Evolutionary conservation across 2,113 vertebrate genomes (phyloP), one percentile per base, ranked within the genome.

Genomic region (Eolophus roseicapilla): DNA sequence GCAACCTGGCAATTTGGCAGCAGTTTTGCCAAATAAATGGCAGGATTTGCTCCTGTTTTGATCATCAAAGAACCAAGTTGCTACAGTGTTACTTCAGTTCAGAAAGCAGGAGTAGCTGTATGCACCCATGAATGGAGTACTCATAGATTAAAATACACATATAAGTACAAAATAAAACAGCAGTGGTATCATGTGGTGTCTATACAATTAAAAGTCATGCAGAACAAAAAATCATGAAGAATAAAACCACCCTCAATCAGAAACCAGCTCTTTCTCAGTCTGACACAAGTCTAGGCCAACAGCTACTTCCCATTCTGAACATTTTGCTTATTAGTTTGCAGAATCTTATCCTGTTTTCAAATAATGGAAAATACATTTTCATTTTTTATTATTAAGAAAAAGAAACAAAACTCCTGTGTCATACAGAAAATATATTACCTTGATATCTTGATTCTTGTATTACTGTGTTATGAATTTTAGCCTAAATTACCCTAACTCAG

Each of bases 161-260:
- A 4, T 15, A 69, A 29, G 16, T 33, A 47, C 43, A 64, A 79
- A 82, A 39, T 4, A 13, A 27, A 46, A 4, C 19, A 64, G 33
- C 41, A 57, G 16, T 9, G 4, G n/a, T 41, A 19, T 23, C 0
- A 0, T 23, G 9, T 7, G 41, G 31, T 1, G 11, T 55, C 25
- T 29, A 37, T 13, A 55, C 3, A 39, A 41, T 18, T 71, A 39
- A 77, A 67, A 50, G 35, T 69, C 23, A 50, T 0, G 7, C 85
- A 86, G 24, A 80, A 65, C 3, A n/a, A 93, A 63, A 76, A 60
- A 23, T 11, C 17, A 57, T 13, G 31, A 33, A 57, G 46, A 76
- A 35, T 71, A 35, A 64, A 90, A 86, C 75, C 9, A 75, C 6
- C 37, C 13, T 60, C 33, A 18, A 6, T 65, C 24, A 88, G 44